Conservation (phyloP, 2,888 invertebrate species). For the Clitarchus hookeri region DNA sequence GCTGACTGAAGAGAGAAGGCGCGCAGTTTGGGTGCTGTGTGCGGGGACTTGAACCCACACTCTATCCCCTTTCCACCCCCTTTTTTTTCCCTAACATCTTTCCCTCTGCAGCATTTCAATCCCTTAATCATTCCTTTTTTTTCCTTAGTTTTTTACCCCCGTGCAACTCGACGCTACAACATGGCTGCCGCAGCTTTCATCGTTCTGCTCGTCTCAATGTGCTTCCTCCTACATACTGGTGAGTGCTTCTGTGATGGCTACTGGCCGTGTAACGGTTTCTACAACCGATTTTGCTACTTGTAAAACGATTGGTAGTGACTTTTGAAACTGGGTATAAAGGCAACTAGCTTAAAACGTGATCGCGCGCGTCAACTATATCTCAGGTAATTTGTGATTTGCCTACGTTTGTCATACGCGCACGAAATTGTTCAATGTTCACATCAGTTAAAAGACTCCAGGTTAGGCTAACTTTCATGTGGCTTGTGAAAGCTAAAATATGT, state of each 20-base stretch:
- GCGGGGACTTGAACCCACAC: conserved; percentile 2
- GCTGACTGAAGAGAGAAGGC: background rate
- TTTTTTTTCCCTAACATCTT: background rate
- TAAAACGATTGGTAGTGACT: no score
- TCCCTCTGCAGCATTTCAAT: background rate
- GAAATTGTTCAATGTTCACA: no score
- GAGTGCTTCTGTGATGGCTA: background rate
- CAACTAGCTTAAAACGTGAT: no score
- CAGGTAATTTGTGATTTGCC: no score
- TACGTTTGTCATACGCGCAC: no score
- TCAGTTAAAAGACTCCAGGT: no score
- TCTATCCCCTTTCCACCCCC: background rate
- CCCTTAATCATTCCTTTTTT: background rate
- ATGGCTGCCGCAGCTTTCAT: background rate
- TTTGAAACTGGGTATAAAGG: no score
- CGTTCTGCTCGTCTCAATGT: background rate
- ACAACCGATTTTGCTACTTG: no score
- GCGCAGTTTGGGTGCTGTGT: conserved; percentile 9
- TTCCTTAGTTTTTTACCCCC: background rate
- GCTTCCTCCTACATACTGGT: background rate
- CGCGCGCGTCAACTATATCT: no score
- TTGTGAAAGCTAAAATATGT: no score
- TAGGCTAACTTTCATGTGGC: no score
- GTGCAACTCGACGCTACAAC: background rate
- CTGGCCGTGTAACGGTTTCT: no score